phyloP scores from a whole-genome alignment of 2,113 vertebrate species.

The Tonatia bakeri region DNA sequence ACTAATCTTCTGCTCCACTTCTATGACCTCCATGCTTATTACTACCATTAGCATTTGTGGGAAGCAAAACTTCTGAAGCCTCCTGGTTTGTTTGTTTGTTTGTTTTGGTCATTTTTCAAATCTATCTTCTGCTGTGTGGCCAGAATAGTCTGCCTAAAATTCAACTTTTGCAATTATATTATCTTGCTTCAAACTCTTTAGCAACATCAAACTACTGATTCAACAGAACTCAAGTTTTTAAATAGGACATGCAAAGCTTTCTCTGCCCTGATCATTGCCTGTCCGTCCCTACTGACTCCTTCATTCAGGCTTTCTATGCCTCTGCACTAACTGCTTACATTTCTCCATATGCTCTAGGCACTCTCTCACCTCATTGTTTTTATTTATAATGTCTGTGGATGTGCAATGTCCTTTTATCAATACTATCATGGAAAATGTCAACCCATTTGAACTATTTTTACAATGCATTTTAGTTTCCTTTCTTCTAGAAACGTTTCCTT shows the following conservation, averaged over 20 bases:
- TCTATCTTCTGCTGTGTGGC: background rate
- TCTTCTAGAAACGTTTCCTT: background rate
- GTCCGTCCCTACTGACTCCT: background rate
- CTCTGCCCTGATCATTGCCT: background rate
- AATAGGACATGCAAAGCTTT: background rate
- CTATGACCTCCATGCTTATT: background rate
- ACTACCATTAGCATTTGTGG: background rate
- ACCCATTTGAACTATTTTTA: background rate
- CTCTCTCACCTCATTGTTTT: background rate
- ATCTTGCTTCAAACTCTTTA: background rate
- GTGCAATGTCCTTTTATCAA: background rate
- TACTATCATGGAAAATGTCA: background rate
- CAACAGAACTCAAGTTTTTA: background rate
- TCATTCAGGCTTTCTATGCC: background rate
- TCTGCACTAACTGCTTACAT: background rate
- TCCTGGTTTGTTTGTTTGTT: background rate
- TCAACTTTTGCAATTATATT: background rate
- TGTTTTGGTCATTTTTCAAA: background rate
- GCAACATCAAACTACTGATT: background rate
- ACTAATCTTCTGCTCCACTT: background rate
- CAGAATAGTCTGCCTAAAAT: background rate
- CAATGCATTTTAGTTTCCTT: background rate
- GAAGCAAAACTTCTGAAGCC: background rate
- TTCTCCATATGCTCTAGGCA: background rate
- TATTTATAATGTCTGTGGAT: background rate